A percentile compares a stretch with the other conserved stretches of the same genome.
Conservation (phyloP, 2,797 vertebrate species). For the Florisuga fusca region DNA sequence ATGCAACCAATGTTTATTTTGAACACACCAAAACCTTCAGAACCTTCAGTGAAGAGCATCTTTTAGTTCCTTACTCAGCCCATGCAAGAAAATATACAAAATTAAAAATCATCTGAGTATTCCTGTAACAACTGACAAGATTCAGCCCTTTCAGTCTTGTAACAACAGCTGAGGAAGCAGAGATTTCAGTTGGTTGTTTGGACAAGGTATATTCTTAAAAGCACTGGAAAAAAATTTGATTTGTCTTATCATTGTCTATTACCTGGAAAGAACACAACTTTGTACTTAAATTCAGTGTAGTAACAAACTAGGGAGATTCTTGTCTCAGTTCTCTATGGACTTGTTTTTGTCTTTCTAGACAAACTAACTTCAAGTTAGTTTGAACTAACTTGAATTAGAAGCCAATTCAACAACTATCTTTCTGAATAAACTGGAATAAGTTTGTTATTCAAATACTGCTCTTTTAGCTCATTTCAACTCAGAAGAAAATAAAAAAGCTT, state of each 20-base stretch:
- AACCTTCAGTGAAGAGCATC: background rate
- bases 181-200: background rate
- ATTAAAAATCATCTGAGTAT: background rate
- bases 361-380: background rate
- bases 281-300: background rate
- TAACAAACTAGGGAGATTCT: background rate
- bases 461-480: background rate
- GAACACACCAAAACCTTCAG: background rate
- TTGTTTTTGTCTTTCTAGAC: background rate
- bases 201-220: background rate
- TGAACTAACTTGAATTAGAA: too few species aligned
- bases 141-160: background rate
- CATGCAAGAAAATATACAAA: background rate
- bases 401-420: background rate
- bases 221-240: background rate
- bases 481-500: background rate
- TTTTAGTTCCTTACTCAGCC: background rate
- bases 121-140: background rate
- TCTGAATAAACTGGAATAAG: background rate
- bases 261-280: background rate
- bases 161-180: background rate
- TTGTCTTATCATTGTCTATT: background rate
- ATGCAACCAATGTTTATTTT: background rate
- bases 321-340: background rate
- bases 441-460: background rate